Evolutionary conservation across 1,140 invertebrate genomes (phyloP), one percentile per base, ranked within the genome.

Genomic region (Pachypsylla venusta): DNA sequence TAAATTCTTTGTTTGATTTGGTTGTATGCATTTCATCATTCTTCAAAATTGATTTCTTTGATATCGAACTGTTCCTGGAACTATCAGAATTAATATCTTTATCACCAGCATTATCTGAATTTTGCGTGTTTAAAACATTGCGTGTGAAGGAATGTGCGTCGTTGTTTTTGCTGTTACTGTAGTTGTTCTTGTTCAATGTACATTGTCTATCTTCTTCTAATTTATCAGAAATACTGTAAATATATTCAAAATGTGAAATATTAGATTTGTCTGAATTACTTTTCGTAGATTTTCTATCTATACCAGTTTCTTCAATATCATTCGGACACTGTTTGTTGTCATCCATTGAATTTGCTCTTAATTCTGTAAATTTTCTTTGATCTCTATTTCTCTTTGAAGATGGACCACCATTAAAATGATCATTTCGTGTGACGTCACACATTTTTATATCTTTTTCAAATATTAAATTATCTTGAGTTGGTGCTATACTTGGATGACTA

Each of bases 241-340:
- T 48, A n/a, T 48, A 19, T n/a, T 48, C 42, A 48, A 48, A 48
- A 48, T 48, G 42, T 48, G 42, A 48, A 48, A n/a, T 48, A n/a
- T 19, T 19, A 48, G n/a, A 19, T 48, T 48, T 48, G n/a, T 48
- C 42, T 3, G 42, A 48, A 19, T 7, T 48, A 48, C 4, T 48
- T 19, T n/a, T 48, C 7, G 7, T 48, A 19, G 42, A 48, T 48
- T n/a, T n/a, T 22, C 22, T 5, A n/a, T 48, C 42, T 5, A n/a
- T 19, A 19, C 22, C 22, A 19, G 42, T 3, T 5, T 48, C 7
- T 5, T 4, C 4, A n/a, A n/a, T n/a, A n/a, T n/a, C 7, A 4
- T 48, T 48, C 42, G 5, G 7, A 48, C 16, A 48, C 22, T 48
- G 16, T 48, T 22, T n/a, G n/a, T n/a, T n/a, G 16, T 48, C 42